Conservation (phyloP, 92 coral and sea anemone species). For the Chrysogorgia sp. region DNA sequence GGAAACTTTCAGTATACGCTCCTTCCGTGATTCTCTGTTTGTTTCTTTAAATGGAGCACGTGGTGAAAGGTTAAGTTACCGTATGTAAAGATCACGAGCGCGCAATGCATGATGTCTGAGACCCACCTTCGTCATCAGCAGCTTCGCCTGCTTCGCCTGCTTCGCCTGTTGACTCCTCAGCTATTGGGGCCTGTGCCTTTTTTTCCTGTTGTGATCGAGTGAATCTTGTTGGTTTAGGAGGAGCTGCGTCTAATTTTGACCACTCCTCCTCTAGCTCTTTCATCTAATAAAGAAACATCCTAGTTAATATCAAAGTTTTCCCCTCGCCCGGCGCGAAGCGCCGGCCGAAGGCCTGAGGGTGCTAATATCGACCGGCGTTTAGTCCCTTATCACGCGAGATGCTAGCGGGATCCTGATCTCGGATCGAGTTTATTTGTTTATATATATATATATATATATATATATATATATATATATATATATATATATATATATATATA, state of each 20-base stretch:
- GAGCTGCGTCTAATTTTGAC: constrained; percentile 81
- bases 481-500: no score
- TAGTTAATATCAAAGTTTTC: background rate
- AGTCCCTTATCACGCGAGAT: no score
- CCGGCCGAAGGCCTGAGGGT: no score
- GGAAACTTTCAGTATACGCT: no score
- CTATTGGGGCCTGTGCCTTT: constrained; percentile 65
- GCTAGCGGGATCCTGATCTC: no score
- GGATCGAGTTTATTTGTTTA: no score
- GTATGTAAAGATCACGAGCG: background rate
- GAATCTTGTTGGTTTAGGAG: constrained; percentile 91
- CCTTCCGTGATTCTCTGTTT: no score
- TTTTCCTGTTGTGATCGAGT: constrained; percentile 95
- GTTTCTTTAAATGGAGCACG: background rate
- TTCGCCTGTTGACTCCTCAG: constrained; percentile 35
- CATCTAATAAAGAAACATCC: constrained; percentile 51
- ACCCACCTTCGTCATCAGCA: background rate
- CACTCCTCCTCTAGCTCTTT: constrained; percentile 98
- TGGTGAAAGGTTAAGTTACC: no score
- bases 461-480: background rate
- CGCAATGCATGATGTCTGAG: no score
- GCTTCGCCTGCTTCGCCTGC: constrained; percentile 14
- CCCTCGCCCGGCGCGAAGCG: no score
- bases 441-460: background rate
- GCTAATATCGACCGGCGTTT: no score